Conservation (phyloP, 2,113 vertebrate genomes). For the Genyomyrus donnyi region DNA sequence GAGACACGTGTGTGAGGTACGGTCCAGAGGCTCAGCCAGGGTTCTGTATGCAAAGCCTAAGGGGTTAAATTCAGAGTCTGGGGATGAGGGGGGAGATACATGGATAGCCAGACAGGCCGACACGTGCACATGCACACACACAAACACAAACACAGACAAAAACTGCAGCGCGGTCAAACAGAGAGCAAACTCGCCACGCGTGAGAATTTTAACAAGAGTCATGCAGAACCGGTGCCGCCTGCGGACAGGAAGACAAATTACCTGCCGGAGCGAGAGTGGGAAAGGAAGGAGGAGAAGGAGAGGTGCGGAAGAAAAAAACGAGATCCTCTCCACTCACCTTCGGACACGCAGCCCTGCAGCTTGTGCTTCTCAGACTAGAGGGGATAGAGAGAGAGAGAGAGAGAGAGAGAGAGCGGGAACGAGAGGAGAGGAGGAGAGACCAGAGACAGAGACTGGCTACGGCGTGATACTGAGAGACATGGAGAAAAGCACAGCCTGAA, state of each 20-base stretch:
- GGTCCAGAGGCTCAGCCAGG: neutral
- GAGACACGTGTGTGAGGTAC: neutral
- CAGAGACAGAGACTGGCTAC: conserved; percentile 15
- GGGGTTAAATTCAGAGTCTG: neutral
- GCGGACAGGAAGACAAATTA: neutral
- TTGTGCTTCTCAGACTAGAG: conserved; percentile 26
- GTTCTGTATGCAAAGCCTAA: neutral
- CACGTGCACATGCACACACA: neutral
- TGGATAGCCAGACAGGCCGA: neutral
- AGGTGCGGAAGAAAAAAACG: neutral
- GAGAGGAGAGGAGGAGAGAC: conserved; percentile 19
- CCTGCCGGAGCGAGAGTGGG: neutral
- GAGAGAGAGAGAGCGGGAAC: conserved; percentile 22
- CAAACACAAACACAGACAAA: conserved; percentile 31
- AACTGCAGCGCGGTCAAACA: neutral
- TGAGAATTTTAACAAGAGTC: conserved; percentile 18
- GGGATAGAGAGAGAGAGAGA: conserved; percentile 6
- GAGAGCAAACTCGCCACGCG: neutral
- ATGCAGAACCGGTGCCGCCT: neutral
- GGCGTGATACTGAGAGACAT: neutral
- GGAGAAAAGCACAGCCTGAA: neutral
- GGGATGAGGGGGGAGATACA: neutral
- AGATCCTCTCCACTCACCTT: conserved; percentile 38
- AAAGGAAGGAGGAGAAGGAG: neutral
- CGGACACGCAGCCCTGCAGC: conserved; percentile 27